These are phyloP conservation scores for Lithophane socia DNA, from an alignment of 2,888 invertebrate species.

Conservation along the genomic window DNA sequence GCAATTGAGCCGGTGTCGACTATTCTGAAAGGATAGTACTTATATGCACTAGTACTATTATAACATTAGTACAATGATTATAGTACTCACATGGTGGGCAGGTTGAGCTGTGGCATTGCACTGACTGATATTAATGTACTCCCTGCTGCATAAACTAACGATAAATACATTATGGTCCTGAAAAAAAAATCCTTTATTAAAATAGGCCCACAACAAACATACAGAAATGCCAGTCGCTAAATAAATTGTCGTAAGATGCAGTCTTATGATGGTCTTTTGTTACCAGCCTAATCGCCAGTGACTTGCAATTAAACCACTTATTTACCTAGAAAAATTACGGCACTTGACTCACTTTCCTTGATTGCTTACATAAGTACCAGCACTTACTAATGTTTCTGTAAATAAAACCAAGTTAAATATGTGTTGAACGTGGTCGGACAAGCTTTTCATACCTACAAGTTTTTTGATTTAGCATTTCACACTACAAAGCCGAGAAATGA, in stretches of 20 bases:
- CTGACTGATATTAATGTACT: slow-evolving; percentile 94
- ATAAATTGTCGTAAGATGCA: background rate
- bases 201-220: background rate
- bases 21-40: too few relatives aligned
- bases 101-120: slow-evolving; percentile 91
- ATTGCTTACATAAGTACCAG: background rate
- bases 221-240: background rate
- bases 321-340: background rate
- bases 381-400: background rate
- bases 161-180: slow-evolving; percentile 96
- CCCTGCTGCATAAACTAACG: slow-evolving; percentile 96
- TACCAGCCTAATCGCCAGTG: background rate
- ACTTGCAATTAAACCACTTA: background rate
- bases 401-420: slow-evolving; percentile 25
- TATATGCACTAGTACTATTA: background rate
- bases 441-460: background rate
- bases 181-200: slow-evolving; percentile 64
- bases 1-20: too few relatives aligned
- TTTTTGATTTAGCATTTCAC: slow-evolving; percentile 2
- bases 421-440: background rate
- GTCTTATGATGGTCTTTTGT: background rate
- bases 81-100: slow-evolving; percentile 89
- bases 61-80: background rate
- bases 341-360: background rate
- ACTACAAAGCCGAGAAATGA: background rate